Base-by-base conservation (phyloP, 2,888 invertebrate species). In the Agapostemon virescens region DNA sequence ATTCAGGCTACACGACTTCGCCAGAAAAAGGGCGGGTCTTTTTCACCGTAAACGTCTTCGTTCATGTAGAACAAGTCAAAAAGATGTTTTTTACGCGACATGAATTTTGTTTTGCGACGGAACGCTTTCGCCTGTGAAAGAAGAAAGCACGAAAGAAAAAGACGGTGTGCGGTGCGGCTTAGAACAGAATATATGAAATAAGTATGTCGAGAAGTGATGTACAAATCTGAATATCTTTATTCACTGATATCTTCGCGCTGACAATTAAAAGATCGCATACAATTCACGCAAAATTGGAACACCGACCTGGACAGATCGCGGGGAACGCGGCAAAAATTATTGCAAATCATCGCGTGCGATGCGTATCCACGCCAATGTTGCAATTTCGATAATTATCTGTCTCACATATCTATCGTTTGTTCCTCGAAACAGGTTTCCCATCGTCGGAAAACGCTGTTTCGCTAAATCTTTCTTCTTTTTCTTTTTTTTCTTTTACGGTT, bases 201-300 rank as follows among this genome's bases (percentile, higher is more conserved):
- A 49, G n/a, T 1, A 49, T 49, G 9, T 49, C 49, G 49, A 49
- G 11, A 36, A 49, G 49, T 77, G 81, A 81, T 82, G 82, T 86
- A 86, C 86, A 86, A 86, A 86, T 86, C 72, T 83, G 86, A 86
- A 86, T 86, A 76, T 78, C 80, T 86, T 86, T 86, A 86, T 86
- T 86, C 84, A 86, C 79, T 72, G 75, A 75, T 80, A 75, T 69
- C 75, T 79, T 75, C 80, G 72, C 80, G 80, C 38, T 79, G 80
- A 80, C 71, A 72, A 81, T 71, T 71, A 79, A 67, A 84, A 79
- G 76, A 63, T 85, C 83, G 80, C 74, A 72, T 83, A 82, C 79
- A 78, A 85, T 89, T 87, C 78, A 88, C 89, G n/a, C 88, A 81
- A 89, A 88, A 88, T 90, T 88, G 89, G 89, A 90, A 90, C 90